Conservation (phyloP, 2,888 invertebrate genomes). For the Agonum fuliginosum region DNA sequence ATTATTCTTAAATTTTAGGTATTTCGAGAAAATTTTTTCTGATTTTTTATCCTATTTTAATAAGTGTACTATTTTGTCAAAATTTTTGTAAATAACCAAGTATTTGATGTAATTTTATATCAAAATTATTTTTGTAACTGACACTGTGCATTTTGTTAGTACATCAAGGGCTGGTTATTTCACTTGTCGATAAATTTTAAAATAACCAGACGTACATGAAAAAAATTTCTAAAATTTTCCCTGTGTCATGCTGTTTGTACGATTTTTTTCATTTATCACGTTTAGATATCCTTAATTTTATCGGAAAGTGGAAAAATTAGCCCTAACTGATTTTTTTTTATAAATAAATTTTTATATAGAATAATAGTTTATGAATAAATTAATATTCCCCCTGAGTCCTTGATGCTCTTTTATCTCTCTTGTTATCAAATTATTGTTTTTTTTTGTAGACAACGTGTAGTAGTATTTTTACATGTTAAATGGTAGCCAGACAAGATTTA, state of each 20-base stretch:
- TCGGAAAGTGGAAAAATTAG: neutral
- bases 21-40: conserved; percentile 27
- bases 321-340: neutral
- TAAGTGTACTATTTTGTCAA: neutral
- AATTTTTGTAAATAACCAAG: neutral
- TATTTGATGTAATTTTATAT: conserved; percentile 11
- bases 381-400: neutral
- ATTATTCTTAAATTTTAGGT: conserved; percentile 21
- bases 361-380: too few species aligned
- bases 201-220: too few species aligned
- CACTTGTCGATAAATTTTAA: too few species aligned
- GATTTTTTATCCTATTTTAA: conserved; percentile 10
- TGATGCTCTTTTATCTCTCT: conserved; percentile 1
- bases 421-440: conserved; percentile 27
- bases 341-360: conserved; percentile 26
- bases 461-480: conserved; percentile 52
- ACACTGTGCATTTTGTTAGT: neutral
- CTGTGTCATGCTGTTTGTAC: too few species aligned
- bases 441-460: conserved; percentile 55
- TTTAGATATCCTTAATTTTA: neutral
- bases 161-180: too few species aligned
- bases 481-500: neutral
- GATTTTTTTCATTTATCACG: too few species aligned
- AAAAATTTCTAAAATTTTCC: too few species aligned
- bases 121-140: conserved; percentile 4